Evolutionary conservation across 1,140 invertebrate genomes (phyloP), one percentile per base, ranked within the genome.

Genomic region (Ceratina australensis): DNA sequence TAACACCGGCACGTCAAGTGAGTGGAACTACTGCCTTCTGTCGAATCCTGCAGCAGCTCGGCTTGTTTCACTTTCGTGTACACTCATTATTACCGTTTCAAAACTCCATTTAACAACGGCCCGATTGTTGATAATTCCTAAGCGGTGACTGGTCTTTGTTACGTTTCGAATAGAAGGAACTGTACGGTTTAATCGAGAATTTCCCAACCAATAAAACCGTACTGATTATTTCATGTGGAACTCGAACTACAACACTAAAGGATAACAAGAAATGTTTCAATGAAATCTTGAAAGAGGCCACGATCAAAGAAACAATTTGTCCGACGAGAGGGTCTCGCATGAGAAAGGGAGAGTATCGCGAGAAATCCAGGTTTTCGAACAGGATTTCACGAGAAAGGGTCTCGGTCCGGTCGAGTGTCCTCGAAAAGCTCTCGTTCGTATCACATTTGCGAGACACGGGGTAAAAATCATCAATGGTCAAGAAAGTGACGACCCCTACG

Each of bases 261-360:
- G 5, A 33, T 5, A n/a, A 33, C 28, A 33, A 5, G 28, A 33
- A 5, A 33, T 5, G 5, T 5, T 33, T 33, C 2, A 33, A 33
- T 5, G 28, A 33, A 33, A 33, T 33, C 5, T 33, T 33, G 28
- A 33, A 33, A 33, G 28, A 33, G 5, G 28, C 28, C 28, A 22
- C 50, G 50, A 66, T 47, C 61, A 10, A 60, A 69, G 65, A 76
- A 76, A 76, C 73, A 76, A 76, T 76, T 76, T 76, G 73, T 13
- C 24, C 42, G 3, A 1, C 24, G 4, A 66, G 22, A 69, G n/a
- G 47, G 28, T 33, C 28, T 33, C 28, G 28, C 28, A 33, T 33
- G 28, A 49, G 22, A 59, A 26, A 69, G 64, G 7, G 26, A 42
- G 57, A 18, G 10, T 49, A 22, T 4, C 42, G n/a, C 2, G 28